These are phyloP conservation scores for Heliconius eleuchia DNA, from an alignment of 1,140 invertebrate species.

Conservation along the genomic window DNA sequence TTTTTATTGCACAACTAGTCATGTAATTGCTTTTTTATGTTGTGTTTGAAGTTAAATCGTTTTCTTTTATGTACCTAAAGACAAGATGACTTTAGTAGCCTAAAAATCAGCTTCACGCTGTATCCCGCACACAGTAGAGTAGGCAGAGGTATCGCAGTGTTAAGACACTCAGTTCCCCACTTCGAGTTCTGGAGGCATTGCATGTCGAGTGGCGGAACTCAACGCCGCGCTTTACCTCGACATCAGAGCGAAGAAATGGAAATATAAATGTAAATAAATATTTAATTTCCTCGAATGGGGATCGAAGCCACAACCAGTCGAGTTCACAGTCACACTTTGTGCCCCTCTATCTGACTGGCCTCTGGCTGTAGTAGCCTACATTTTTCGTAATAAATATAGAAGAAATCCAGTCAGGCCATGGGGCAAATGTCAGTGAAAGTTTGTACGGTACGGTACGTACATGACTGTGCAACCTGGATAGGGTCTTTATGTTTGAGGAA, in stretches of 20 bases:
- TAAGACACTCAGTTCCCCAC: no score
- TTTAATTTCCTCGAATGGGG: no score
- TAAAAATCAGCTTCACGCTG: background rate
- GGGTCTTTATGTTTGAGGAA: background rate
- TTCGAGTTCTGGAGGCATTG: no score
- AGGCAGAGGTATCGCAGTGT: no score
- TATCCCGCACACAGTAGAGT: no score
- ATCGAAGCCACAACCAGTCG: no score
- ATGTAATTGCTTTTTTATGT: background rate
- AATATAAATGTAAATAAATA: no score
- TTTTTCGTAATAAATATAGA: conserved; percentile 3
- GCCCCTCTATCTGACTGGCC: no score
- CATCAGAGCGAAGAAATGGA: no score
- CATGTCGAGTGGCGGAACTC: no score
- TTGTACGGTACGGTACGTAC: conserved; percentile 20
- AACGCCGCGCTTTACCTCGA: no score
- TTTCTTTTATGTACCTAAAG: background rate
- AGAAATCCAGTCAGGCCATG: conserved; percentile 20
- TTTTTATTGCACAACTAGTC: background rate
- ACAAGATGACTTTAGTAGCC: background rate
- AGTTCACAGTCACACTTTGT: no score
- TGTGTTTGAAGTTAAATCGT: background rate
- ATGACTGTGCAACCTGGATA: conserved; percentile 18
- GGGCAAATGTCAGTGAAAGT: conserved; percentile 50
- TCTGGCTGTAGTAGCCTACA: background rate